A percentile compares a stretch with the other conserved stretches of the same genome.
Conservation (phyloP, 2,888 invertebrate genomes). For the Lepidocyrtoides sp. region DNA sequence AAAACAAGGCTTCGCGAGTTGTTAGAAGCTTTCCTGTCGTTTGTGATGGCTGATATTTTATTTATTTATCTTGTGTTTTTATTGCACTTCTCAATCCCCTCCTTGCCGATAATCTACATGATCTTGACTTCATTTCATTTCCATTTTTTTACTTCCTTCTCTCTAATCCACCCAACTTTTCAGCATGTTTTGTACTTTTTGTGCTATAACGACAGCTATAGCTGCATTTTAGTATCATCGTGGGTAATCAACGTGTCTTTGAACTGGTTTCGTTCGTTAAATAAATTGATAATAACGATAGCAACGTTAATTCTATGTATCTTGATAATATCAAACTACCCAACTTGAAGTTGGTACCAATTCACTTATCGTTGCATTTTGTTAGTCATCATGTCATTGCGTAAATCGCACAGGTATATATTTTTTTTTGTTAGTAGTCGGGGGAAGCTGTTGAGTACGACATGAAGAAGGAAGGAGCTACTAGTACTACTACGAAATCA, state of each 20-base stretch:
- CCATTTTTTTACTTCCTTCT: background rate
- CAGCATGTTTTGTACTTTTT: background rate
- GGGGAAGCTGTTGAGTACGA: background rate
- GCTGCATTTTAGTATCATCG: background rate
- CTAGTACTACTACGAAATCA: background rate
- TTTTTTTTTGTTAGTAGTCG: background rate
- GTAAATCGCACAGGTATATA: background rate
- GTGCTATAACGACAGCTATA: background rate
- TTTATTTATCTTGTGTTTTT: background rate
- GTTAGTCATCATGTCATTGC: background rate
- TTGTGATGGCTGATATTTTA: no score
- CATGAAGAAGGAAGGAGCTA: background rate
- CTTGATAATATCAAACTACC: background rate
- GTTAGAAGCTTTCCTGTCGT: no score
- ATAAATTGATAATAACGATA: background rate
- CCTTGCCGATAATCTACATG: background rate
- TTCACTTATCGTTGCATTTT: background rate
- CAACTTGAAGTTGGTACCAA: constrained; percentile 16
- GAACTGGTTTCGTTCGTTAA: constrained; percentile 50
- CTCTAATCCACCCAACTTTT: background rate
- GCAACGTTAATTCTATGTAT: background rate
- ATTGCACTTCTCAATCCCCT: background rate
- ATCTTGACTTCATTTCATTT: constrained; percentile 3
- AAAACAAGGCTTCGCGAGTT: no score
- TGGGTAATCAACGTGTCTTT: constrained; percentile 39